A percentile compares a stretch with the other conserved stretches of the same genome.
phyloP scores from a whole-genome alignment of 2,797 vertebrate genomes.

The Gambusia yucatana region DNA sequence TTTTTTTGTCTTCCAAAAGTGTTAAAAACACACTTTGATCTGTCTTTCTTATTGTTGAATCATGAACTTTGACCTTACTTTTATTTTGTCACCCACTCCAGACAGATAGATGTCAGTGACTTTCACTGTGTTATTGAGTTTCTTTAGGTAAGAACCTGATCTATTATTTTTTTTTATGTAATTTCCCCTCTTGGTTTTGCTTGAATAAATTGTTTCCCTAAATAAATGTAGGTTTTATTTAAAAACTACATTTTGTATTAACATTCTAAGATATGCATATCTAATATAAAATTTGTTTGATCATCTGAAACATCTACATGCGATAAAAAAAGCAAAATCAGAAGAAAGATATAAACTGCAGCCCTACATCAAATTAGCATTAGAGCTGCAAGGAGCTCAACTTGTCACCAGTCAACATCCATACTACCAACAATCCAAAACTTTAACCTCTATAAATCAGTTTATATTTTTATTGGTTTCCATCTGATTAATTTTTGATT shows the following conservation, averaged over 20 bases:
- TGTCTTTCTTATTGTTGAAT: neutral
- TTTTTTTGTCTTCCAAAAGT: neutral
- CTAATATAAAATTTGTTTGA: neutral
- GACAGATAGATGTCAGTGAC: neutral
- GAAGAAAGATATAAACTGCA: neutral
- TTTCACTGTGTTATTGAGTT: neutral
- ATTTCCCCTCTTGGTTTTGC: neutral
- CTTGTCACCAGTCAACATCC: neutral
- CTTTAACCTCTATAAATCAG: neutral
- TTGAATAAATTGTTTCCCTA: neutral
- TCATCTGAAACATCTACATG: neutral
- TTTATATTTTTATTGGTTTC: neutral
- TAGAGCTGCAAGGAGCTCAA: neutral
- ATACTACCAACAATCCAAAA: neutral
- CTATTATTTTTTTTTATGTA: neutral
- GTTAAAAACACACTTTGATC: neutral
- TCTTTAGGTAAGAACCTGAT: neutral
- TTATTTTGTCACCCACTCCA: neutral
- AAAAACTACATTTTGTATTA: neutral
- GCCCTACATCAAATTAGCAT: neutral
- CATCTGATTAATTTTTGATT: neutral
- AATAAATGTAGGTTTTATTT: neutral
- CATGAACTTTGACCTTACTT: neutral
- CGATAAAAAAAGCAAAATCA: neutral
- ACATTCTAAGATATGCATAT: neutral